Base-by-base conservation (phyloP, 2,113 vertebrate species). In the Channa maculata region DNA sequence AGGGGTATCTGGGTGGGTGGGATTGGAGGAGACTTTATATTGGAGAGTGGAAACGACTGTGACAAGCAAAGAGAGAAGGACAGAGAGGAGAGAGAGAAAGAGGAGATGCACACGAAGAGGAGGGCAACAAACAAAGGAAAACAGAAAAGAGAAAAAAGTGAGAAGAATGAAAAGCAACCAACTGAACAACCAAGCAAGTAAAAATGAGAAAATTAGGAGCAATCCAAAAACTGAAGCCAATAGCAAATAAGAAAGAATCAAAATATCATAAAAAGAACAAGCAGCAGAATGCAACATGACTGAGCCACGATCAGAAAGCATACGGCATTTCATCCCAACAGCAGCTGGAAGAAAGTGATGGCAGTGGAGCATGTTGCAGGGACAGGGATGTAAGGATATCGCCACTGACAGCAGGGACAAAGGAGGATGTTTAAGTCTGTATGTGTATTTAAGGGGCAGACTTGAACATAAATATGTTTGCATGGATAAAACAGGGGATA, bases 11-110 rank as follows among this genome's bases (percentile, higher is more conserved):
- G 90, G 89, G 87, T 95, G 95, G 88, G 83, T 92, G 73, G 83
- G 88, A 71, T 92, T 91, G 79, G 92, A 93, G 86, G 93, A 95
- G 68, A 94, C 55, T 93, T 96, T 95, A 93, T 95, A 94, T 88
- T 95, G 80, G 89, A 93, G 94, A 85, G 91, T 95, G 92, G 94
- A 95, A 86, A 93, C 88, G 43, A 88, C 90, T 91, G 92, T 93
- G 90, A 93, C 80, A 91, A 91, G 90, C 82, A 92, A 83, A 91
- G 86, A 89, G 74, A 90, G 64, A 78, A 52, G 64, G 49, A 82
- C 55, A 85, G 75, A 87, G 57, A 75, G 65, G 63, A 65, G 46
- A 59, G 58, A 71, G 65, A 79, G 71, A 63, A 66, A 41, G 77
- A 87, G 85, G 72, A 86, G 84, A 90, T 86, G 90, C 79, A 86